Conservation (phyloP, 1,140 invertebrate species). For the Nymphalis io region DNA sequence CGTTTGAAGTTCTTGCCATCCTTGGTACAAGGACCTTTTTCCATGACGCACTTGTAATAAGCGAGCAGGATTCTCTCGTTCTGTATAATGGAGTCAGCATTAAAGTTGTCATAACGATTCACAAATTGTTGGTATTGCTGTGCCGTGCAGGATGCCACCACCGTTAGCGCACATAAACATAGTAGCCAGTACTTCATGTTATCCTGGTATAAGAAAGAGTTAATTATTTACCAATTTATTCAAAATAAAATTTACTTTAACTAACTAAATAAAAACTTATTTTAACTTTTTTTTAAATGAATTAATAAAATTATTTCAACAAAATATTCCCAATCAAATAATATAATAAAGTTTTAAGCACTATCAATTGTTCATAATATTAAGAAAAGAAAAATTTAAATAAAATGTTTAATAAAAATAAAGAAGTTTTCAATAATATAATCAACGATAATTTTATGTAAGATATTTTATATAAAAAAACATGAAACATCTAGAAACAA, state of each 20-base stretch:
- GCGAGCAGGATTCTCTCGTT: conserved; percentile 85
- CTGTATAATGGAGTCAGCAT: conserved; percentile 85
- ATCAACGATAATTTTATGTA: no score
- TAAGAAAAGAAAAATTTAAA: no score
- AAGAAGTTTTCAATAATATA: no score
- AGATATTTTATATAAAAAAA: not conserved
- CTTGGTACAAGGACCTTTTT: conserved; percentile 85
- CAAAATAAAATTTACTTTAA: no score
- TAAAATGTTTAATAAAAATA: no score
- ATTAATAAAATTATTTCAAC: no score
- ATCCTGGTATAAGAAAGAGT: conserved; percentile 34
- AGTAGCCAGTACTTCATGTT: conserved; percentile 57
- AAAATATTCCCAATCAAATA: no score
- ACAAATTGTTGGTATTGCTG: conserved; percentile 50
- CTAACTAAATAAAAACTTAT: no score
- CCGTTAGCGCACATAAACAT: conserved; percentile 57
- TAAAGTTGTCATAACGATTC: conserved; percentile 82
- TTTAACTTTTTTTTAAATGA: no score
- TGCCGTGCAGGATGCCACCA: conserved; percentile 55
- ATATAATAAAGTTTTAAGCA: no score
- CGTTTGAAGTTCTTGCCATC: conserved; percentile 81
- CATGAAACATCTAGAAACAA: not conserved
- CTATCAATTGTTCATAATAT: no score
- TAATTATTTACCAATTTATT: no score
- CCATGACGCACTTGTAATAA: conserved; percentile 87